These are phyloP conservation scores for Taurulus bubalis DNA, from an alignment of 2,113 vertebrate genomes.

Conservation along the genomic window DNA sequence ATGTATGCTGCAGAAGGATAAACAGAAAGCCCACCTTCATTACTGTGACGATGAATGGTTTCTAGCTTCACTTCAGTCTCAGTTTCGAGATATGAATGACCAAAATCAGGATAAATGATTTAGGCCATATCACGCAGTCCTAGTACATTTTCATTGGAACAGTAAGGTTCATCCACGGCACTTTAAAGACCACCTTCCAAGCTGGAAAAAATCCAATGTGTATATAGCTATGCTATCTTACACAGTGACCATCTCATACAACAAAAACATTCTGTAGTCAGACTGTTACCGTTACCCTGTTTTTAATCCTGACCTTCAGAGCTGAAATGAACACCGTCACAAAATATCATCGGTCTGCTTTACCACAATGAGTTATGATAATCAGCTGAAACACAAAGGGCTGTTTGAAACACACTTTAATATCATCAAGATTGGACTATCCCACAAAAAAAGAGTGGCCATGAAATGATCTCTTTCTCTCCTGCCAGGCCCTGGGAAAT, in stretches of 20 bases:
- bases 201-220: conserved; percentile 6
- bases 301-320: neutral
- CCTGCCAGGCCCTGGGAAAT: conserved; percentile 75
- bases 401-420: neutral
- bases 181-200: neutral
- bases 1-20: neutral
- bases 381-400: neutral
- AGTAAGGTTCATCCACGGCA: neutral
- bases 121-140: too few relatives aligned
- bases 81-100: too few relatives aligned
- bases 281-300: neutral
- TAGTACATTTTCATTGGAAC: conserved; percentile 6
- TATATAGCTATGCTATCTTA: neutral
- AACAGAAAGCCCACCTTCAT: neutral
- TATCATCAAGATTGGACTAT: neutral
- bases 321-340: neutral
- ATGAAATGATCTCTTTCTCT: conserved; percentile 37
- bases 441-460: neutral
- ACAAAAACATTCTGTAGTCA: neutral
- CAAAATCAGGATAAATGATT: too few relatives aligned
- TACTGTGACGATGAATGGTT: neutral
- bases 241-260: neutral
- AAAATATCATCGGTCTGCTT: neutral
- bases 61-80: neutral
- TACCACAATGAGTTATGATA: neutral